A percentile compares a stretch with the other conserved stretches of the same genome.
These are phyloP conservation scores for Anarrhichthys ocellatus DNA, from an alignment of 2,113 vertebrate genomes.

Conservation along the genomic window DNA sequence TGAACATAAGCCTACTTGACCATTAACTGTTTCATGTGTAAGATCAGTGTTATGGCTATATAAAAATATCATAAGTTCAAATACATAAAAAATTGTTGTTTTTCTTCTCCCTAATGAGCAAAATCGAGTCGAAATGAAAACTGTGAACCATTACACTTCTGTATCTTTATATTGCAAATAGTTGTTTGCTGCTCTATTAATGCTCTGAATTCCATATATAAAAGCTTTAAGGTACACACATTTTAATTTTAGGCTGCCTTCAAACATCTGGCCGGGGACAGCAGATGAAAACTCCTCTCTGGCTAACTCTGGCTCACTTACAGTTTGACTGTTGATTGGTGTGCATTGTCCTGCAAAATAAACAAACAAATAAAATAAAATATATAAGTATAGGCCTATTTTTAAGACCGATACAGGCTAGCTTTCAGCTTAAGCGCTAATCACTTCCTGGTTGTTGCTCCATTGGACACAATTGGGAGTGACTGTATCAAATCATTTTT, in stretches of 20 bases:
- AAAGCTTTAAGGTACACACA: neutral
- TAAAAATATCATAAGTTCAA: neutral
- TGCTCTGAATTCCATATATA: neutral
- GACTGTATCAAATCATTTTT: neutral
- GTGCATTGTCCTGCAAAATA: too few species aligned
- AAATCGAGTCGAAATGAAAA: neutral
- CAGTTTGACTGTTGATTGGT: too few species aligned
- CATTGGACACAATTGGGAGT: neutral
- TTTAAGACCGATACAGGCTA: neutral
- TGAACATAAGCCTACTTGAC: neutral
- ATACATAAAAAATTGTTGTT: too few species aligned
- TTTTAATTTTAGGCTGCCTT: too few species aligned
- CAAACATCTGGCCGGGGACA: too few species aligned
- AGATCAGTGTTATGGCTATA: neutral
- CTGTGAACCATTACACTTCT: neutral
- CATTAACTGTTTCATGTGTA: neutral
- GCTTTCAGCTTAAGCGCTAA: neutral
- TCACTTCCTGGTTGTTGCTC: neutral
- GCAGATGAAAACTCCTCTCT: too few species aligned
- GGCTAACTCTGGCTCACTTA: too few species aligned
- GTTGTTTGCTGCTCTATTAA: neutral
- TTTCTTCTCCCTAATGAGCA: neutral
- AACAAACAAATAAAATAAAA: too few species aligned
- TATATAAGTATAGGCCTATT: neutral
- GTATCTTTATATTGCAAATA: neutral